phyloP scores from a whole-genome alignment of 2,113 vertebrate species.

The Fulica atra region DNA sequence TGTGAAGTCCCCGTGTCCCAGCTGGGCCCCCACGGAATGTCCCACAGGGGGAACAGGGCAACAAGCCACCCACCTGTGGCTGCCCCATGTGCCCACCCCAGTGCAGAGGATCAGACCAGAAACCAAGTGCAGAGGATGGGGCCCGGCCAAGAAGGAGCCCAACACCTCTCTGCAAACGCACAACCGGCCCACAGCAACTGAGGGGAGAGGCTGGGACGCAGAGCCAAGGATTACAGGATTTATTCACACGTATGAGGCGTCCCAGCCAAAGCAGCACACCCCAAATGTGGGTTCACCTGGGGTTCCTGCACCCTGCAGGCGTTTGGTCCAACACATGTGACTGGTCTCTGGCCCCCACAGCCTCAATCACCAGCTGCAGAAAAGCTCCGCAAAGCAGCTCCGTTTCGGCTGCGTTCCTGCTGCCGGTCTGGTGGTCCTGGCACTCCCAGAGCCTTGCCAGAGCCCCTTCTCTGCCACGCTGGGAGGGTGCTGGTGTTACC shows the following conservation, averaged over 20 bases:
- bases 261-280: not conserved
- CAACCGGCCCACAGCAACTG: no score
- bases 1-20: not conserved
- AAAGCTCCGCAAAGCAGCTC: not conserved
- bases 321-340: not conserved
- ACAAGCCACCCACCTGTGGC: not conserved
- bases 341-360: not conserved
- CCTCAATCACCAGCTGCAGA: not conserved
- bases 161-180: no score
- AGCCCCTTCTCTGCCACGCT: not conserved
- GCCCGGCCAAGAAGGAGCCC: no score
- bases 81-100: not conserved
- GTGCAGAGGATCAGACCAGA: no score
- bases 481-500: no score
- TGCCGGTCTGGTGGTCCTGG: not conserved
- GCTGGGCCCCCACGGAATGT: not conserved
- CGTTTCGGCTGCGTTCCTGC: accelerated
- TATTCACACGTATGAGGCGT: not conserved
- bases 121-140: no score
- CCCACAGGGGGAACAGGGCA: not conserved
- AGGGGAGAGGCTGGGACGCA: not conserved
- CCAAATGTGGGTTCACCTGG: not conserved
- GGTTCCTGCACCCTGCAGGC: not conserved
- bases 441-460: accelerated
- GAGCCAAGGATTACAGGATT: no score